Evolutionary conservation across 2,113 vertebrate species (phyloP).

Genomic region (Notiomystis cincta): DNA sequence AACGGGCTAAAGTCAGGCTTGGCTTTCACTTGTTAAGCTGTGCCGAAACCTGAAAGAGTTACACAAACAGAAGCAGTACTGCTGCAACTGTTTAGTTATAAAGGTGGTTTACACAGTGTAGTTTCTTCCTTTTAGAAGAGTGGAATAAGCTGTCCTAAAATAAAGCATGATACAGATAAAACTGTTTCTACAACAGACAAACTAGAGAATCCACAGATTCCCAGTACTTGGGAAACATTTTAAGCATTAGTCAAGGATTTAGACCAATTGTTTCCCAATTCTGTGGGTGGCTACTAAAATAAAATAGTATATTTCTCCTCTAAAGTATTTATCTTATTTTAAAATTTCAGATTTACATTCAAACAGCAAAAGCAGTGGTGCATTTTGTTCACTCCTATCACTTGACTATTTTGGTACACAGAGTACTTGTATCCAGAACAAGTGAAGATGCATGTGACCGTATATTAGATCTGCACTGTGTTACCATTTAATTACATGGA

Average conservation of each 20-base stretch:
- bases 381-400: not conserved
- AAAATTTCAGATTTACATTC: not conserved
- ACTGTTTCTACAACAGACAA: not conserved
- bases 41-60: not conserved
- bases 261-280: not conserved
- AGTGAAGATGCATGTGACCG: rapidly evolving
- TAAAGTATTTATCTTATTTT: not conserved
- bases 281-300: not conserved
- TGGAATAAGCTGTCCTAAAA: not conserved
- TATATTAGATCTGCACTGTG: not conserved
- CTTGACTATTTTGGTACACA: not conserved
- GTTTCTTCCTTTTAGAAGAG: not conserved
- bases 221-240: not conserved
- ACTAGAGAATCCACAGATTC: not conserved
- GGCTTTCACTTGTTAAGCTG: not conserved
- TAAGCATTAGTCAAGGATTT: not conserved
- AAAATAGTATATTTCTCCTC: not conserved
- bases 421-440: not conserved
- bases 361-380: not conserved
- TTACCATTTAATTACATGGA: not conserved
- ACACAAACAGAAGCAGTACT: not conserved
- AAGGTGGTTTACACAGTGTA: not conserved
- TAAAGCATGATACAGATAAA: not conserved
- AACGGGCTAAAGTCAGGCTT: not conserved
- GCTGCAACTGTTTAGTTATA: not conserved